These are phyloP conservation scores for Zhuqinia jingwanae DNA, from an alignment of 2,888 invertebrate genomes.

Conservation along the genomic window DNA sequence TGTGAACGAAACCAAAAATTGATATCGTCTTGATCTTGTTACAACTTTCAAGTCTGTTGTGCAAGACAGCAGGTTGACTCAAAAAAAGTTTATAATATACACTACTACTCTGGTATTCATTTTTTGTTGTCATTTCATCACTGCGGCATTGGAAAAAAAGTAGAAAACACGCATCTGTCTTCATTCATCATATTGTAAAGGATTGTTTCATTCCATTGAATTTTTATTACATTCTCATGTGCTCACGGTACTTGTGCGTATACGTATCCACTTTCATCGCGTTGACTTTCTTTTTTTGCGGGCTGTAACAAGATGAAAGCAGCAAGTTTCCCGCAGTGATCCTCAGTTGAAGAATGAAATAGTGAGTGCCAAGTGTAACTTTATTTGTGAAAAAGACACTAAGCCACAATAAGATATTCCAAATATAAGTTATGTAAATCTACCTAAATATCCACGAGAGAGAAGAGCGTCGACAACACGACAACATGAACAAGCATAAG, in stretches of 20 bases:
- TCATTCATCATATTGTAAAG: conserved; percentile 45
- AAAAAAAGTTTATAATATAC: conserved; percentile 36
- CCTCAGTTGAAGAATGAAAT: neutral
- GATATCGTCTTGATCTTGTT: neutral
- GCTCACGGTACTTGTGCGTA: neutral
- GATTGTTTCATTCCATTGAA: conserved; percentile 43
- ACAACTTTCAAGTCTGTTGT: neutral
- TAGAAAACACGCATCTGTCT: conserved; percentile 58
- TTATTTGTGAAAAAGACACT: conserved; percentile 22
- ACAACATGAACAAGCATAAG: conserved; percentile 1
- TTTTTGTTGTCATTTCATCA: conserved; percentile 23
- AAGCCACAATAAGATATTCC: neutral
- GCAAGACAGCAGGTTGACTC: neutral
- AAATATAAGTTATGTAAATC: neutral
- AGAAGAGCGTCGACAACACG: too few relatives aligned
- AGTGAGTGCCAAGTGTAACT: conserved; percentile 27
- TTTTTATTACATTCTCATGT: conserved; percentile 38
- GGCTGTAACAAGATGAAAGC: neutral
- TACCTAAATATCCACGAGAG: neutral
- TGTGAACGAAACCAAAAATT: neutral
- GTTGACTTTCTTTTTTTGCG: too few relatives aligned
- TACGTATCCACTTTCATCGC: too few relatives aligned
- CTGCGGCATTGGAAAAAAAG: conserved; percentile 47
- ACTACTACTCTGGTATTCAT: too few relatives aligned
- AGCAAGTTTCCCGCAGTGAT: conserved; percentile 4